Conservation (phyloP, 2,113 vertebrate species). For the Lophius piscatorius region DNA sequence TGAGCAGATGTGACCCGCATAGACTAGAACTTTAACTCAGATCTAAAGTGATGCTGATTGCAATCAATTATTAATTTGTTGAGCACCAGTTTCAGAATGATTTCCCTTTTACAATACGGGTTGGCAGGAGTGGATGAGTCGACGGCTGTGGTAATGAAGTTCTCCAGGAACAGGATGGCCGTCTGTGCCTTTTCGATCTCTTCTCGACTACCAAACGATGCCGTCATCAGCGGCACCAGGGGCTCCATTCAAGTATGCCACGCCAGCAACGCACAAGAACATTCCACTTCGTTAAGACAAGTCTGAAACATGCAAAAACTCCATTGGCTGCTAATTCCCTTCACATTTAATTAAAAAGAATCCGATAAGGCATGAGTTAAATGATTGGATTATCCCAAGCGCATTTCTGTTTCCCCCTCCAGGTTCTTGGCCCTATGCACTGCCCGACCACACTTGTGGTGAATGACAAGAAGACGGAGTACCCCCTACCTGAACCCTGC, state of each 20-base stretch:
- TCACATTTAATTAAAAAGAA: slow-evolving; percentile 39
- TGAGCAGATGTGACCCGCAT: no score
- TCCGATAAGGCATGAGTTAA: slow-evolving; percentile 2
- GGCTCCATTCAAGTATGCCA: slow-evolving; percentile 77
- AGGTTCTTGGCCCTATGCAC: slow-evolving; percentile 75
- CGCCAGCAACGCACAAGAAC: not conserved
- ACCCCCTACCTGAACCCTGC: slow-evolving; percentile 66
- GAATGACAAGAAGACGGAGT: slow-evolving; percentile 61
- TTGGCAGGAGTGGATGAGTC: slow-evolving; percentile 73
- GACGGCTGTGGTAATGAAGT: slow-evolving; percentile 73
- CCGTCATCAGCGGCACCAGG: slow-evolving; percentile 72
- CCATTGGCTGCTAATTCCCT: slow-evolving; percentile 25
- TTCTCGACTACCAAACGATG: slow-evolving; percentile 68
- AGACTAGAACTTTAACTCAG: not conserved
- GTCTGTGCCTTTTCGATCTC: slow-evolving; percentile 61
- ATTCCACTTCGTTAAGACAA: slow-evolving; percentile 41
- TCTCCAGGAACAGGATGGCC: slow-evolving; percentile 72
- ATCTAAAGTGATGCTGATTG: not conserved
- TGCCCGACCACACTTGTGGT: slow-evolving; percentile 72
- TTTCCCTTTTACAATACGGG: not conserved
- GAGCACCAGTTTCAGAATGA: not conserved
- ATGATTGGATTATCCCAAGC: slow-evolving; percentile 1
- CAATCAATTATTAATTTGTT: not conserved
- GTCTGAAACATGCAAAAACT: slow-evolving; percentile 19
- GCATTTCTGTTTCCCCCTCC: not conserved